These are phyloP conservation scores for Trichogramma pretiosum DNA, from an alignment of 1,140 invertebrate species.

Conservation along the genomic window DNA sequence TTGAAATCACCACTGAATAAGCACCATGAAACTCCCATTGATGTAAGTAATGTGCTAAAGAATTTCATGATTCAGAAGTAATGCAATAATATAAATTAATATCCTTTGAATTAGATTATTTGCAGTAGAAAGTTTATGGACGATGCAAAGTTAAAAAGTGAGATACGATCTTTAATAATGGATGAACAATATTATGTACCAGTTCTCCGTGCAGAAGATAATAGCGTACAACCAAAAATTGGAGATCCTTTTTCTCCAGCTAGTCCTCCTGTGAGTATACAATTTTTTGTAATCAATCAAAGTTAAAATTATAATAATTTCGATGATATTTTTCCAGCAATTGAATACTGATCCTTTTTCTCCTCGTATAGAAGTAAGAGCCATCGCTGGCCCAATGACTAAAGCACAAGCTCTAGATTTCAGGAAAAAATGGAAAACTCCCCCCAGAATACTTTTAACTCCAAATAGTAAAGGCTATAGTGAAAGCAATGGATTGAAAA, in stretches of 20 bases:
- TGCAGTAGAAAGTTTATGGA: constrained; percentile 48
- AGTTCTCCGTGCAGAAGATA: constrained; percentile 66
- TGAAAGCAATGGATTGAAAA: constrained; percentile 16
- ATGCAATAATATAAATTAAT: not conserved
- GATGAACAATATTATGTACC: constrained; percentile 76
- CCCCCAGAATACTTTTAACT: constrained; percentile 46
- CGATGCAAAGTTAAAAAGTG: constrained; percentile 37
- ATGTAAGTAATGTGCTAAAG: constrained; percentile 64
- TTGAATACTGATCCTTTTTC: constrained; percentile 56
- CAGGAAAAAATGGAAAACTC: constrained; percentile 71
- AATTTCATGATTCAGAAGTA: not conserved
- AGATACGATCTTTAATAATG: constrained; percentile 56
- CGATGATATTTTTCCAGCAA: constrained; percentile 41
- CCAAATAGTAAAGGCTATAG: constrained; percentile 11
- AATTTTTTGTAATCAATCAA: constrained; percentile 6
- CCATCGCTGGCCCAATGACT: constrained; percentile 79
- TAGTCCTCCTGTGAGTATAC: constrained; percentile 49
- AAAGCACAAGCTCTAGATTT: constrained; percentile 63
- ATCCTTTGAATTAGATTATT: constrained; percentile 50
- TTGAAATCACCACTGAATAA: constrained; percentile 63
- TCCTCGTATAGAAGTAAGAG: constrained; percentile 63
- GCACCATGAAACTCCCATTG: constrained; percentile 60
- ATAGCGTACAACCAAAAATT: constrained; percentile 60
- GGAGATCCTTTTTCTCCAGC: constrained; percentile 64
- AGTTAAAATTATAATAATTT: constrained; percentile 10